These are phyloP conservation scores for Cosmia pyralina DNA, from an alignment of 2,888 invertebrate species.

Conservation along the genomic window DNA sequence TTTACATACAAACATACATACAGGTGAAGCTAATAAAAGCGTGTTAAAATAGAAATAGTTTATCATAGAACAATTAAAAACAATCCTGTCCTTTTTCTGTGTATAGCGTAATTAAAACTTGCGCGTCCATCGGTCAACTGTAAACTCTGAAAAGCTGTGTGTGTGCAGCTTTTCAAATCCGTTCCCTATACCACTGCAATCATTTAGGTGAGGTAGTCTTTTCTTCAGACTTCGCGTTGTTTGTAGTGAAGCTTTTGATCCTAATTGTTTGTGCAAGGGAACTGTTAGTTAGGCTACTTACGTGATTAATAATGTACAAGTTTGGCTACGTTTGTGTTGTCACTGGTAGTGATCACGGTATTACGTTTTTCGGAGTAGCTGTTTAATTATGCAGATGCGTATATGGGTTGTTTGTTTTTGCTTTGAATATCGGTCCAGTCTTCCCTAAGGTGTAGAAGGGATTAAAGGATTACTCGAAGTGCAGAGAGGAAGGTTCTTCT, in stretches of 20 bases:
- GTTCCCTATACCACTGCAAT: neutral
- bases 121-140: neutral
- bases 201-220: neutral
- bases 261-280: neutral
- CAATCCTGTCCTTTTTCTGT: neutral
- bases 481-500: neutral
- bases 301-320: conserved; percentile 50
- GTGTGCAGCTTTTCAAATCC: neutral
- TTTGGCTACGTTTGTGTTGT: conserved; percentile 49
- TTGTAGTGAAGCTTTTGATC: conserved; percentile 31
- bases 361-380: conserved; percentile 36
- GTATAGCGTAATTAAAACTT: neutral
- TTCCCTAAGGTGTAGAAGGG: conserved; percentile 30
- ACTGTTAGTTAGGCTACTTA: conserved; percentile 48
- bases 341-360: conserved; percentile 51
- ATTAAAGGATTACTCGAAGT: conserved; percentile 42
- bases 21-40: too few species aligned
- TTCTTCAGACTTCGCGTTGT: neutral
- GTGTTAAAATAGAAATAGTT: neutral
- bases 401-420: conserved; percentile 55
- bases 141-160: neutral
- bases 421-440: conserved; percentile 23
- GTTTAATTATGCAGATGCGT: conserved; percentile 49
- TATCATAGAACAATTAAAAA: too few species aligned
- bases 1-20: too few species aligned